Evolutionary conservation across 2,113 vertebrate genomes (phyloP).

Genomic region (Myotis yumanensis): DNA sequence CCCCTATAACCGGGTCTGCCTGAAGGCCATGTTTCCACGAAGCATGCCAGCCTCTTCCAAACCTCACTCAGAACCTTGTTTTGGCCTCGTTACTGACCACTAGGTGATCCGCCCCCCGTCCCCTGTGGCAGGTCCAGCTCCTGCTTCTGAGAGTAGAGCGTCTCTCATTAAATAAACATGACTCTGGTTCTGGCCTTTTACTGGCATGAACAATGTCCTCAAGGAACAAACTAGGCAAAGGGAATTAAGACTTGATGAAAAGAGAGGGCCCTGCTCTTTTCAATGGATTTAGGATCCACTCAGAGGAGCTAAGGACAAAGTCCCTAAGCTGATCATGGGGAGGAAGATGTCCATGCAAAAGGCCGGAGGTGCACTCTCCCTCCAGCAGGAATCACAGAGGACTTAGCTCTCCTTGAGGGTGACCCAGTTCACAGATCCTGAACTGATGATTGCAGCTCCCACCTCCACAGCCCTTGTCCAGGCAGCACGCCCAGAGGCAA

Average conservation of each 20-base stretch:
- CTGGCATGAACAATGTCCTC: neutral
- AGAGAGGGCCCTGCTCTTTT: neutral
- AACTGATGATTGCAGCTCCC: neutral
- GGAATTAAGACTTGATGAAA: neutral
- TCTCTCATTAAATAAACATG: neutral
- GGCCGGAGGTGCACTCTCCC: neutral
- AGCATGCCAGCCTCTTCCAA: neutral
- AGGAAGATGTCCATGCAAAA: neutral
- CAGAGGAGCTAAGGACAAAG: neutral
- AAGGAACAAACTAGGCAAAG: neutral
- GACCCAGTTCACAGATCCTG: neutral
- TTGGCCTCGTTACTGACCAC: neutral
- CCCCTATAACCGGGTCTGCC: neutral
- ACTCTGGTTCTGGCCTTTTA: neutral
- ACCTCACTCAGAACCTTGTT: neutral
- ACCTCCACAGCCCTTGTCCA: neutral
- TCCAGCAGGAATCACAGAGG: neutral
- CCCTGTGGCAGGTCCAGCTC: neutral
- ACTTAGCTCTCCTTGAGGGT: neutral
- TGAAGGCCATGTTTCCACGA: neutral
- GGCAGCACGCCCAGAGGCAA: neutral
- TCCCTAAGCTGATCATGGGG: neutral
- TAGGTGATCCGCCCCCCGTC: fast-evolving
- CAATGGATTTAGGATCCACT: neutral
- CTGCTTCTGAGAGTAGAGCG: neutral